Base-by-base conservation (phyloP, 2,797 vertebrate genomes). In the Tragopan temminckii region DNA sequence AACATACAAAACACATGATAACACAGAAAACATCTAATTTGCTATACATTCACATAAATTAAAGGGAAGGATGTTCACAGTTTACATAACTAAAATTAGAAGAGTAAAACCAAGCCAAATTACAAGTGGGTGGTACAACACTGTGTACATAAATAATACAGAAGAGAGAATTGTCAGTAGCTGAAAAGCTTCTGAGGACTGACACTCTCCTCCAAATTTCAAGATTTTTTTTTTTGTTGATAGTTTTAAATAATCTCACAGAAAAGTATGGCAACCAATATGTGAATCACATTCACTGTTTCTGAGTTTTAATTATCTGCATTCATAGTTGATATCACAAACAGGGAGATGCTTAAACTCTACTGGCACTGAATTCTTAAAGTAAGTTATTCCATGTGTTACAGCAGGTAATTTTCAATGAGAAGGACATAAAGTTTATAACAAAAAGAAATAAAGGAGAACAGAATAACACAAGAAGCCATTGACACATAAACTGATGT, bases 291-390 rank as follows among this genome's bases (percentile, higher is more conserved):
- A 13, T 43, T 94, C n/a, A 25, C 33, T 38, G 33, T 86, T 42
- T 38, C 86, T 68, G 35, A 43, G 35, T 85, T 94, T 74, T 93
- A 93, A 88, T 93, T 80, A 45, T 48, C 80, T 81, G 11, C 52
- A 84, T 92, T 92, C 76, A 66, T 94, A 86, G 92, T 88, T 89
- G 40, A 90, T 55, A 75, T 7, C 87, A 40, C 58, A 87, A 18
- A 85, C 31, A 21, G 33, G 82, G 27, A 85, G 71, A 72, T 69
- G 35, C 31, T 81, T 42, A 85, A 21, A 35, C 12, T 68, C 33
- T 91, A 68, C 63, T 88, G 85, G 46, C 63, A 75, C 76, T 42
- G 57, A 85, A 8, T 75, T 93, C 45, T 87, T 85, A 55, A 55
- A 57, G 91, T 63, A 35, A 76, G 83, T 31, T 12, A 89, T 45